A percentile compares a stretch with the other conserved stretches of the same genome.
Conservation (phyloP, 2,113 vertebrate genomes). For the Heterotilapia buettikoferi region DNA sequence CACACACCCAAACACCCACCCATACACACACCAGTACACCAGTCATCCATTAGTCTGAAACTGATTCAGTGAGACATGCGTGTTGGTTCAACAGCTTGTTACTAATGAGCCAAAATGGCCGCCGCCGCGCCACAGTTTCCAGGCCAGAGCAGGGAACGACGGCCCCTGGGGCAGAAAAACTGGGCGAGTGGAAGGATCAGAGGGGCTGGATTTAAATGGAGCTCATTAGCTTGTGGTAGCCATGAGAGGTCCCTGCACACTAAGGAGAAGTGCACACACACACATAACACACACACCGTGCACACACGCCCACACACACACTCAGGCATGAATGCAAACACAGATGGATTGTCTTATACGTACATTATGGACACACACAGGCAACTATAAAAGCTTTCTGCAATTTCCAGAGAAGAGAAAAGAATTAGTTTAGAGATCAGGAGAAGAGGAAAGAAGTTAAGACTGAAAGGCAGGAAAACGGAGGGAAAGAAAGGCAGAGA, state of each 20-base stretch:
- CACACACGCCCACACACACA: neutral
- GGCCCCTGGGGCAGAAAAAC: conserved; percentile 62
- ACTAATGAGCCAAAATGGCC: conserved; percentile 68
- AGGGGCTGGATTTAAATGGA: conserved; percentile 69
- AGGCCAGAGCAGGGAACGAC: conserved; percentile 50
- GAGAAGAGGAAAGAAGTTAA: neutral
- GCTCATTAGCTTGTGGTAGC: conserved; percentile 65
- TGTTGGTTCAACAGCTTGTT: conserved; percentile 53
- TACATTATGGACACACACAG: neutral
- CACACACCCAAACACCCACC: conserved; percentile 25
- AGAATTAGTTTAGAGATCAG: neutral
- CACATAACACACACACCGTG: neutral
- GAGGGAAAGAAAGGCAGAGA: neutral
- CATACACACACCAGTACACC: conserved; percentile 19
- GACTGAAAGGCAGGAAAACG: neutral
- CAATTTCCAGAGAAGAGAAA: neutral
- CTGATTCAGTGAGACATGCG: conserved; percentile 50
- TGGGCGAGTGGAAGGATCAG: conserved; percentile 63
- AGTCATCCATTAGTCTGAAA: conserved; percentile 47
- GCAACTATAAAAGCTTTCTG: neutral
- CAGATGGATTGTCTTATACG: neutral
- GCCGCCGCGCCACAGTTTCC: conserved; percentile 50
- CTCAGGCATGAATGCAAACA: neutral
- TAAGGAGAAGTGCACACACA: conserved; percentile 27
- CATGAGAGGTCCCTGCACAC: conserved; percentile 54